Evolutionary conservation across 2,113 vertebrate genomes (phyloP), one percentile per base, ranked within the genome.

Genomic region (Vombatus ursinus): DNA sequence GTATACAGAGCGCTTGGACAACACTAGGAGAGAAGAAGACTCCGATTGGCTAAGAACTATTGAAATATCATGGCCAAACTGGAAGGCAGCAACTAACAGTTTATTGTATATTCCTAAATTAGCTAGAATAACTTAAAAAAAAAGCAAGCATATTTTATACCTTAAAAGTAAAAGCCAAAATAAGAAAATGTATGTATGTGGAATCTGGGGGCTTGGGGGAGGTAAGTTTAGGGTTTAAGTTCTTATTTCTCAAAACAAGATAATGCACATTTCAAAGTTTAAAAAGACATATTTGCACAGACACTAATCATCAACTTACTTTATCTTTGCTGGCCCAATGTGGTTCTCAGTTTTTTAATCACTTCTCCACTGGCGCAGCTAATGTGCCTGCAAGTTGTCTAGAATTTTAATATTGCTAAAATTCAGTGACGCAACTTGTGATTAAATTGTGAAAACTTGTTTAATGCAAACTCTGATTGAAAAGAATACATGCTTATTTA

Each of bases 401-500:
- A 51, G 96, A 98, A 98, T 98, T 98, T 97, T 98, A 97, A 98
- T 98, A 97, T 95, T 96, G 93, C 97, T 96, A 98, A 97, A 84
- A 97, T 97, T 97, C 96, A 95, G 97, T 93, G 96, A 95, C 11
- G 0, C 96, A 97, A 97, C 95, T 98, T 94, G 96, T 95, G 94
- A 98, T 97, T 99, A 98, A 98, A 98, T 98, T 98, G 98, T 97
- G 97, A 96, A 98, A 98, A 93, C 96, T 96, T 96, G 96, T 93
- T 97, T 97, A 52, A 52, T 92, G 97, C 97, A 97, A 97, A 96
- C 96, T 84, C 96, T 96, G 97, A 98, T 96, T 94, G 97, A 98
- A 98, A 97, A 95, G 98, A 98, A 98, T 98, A 98, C 98, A 97
- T 98, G 97, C 98, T 98, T 99, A 98, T 98, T 98, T 98, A 97